Base-by-base conservation (phyloP, 2,113 vertebrate genomes). In the Pteropus alecto region DNA sequence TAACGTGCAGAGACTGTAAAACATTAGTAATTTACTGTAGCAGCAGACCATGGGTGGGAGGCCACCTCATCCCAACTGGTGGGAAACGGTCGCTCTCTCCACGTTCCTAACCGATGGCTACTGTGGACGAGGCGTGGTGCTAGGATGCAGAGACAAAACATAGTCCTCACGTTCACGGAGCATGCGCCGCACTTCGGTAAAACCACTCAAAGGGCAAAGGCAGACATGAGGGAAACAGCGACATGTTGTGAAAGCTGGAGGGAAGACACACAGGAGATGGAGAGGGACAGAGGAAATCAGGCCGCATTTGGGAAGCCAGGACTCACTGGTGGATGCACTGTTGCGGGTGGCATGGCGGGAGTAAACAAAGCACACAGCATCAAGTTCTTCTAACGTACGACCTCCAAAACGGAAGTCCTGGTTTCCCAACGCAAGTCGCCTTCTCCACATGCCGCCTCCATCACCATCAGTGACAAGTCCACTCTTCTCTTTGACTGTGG, bases 301-400 rank as follows among this genome's bases (percentile, higher is more conserved):
- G 65, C 18, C 26, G 54, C 18, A 30, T 30, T 79, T 22, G 33
- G 26, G 56, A 63, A 67, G 35, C 48, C 63, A 48, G 28, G 14
- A 22, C 28, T 63, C 13, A 28, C 7, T 22, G 41, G 14, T 11
- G 43, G 33, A n/a, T 38, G 10, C 26, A 21, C 0, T 35, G 38
- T 6, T 35, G n/a, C 5, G 6, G 14, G 0, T 13, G 9, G 26
- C 3, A 78, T 18, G 41, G 6, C 4, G 6, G 16, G 21, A 56
- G 6, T 48, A 7, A 26, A 48, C 26, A n/a, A 46, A 30, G 15
- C 48, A 89, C 7, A 46, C 41, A 61, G 28, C 24, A 58, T 46
- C 56, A 22, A 73, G 60, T 24, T 68, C 48, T 48, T 33, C 48
- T 48, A 30, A 48, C 33, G 46, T 26, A 26, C 13, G 16, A 9